Base-by-base conservation (phyloP, 2,113 vertebrate species). In the Aviceda subcristata region DNA sequence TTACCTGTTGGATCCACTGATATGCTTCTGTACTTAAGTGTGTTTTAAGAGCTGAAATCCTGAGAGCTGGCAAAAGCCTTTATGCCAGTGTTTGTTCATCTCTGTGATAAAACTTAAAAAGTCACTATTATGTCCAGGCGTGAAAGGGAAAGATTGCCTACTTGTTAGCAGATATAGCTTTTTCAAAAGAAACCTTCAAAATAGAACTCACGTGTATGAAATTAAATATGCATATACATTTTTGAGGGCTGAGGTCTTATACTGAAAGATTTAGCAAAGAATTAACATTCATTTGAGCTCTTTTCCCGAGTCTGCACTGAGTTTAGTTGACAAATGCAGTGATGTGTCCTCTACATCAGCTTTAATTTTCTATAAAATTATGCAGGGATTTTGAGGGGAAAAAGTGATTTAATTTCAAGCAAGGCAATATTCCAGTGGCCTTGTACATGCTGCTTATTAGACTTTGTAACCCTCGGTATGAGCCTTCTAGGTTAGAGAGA, bases 251-350 rank as follows among this genome's bases (percentile, higher is more conserved):
- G 39, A 91, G 7, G 5, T 57, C 30, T 48, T 53, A 48, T n/a
- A 63, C 5, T 17, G 23, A n/a, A 62, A 75, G 45, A 78, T 86
- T 80, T 57, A 71, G 6, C 27, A 56, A 89, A 72, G 7, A 84
- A 81, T 34, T 51, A 51, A 22, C 45, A 46, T 41, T 62, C 0
- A 21, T 73, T 90, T 83, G 36, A 66, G 12, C 3, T 73, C 30
- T 36, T 75, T 29, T 72, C 27, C 11, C 7, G 2, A 32, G 11
- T 46, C 39, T 0, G 0, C 20, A 7, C 9, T 36, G 4, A 23
- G 2, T 57, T 86, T 63, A 46, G 3, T 48, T 88, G 64, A 68
- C 12, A 90, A 79, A 53, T 57, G 5, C 4, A 41, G 4, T 53
- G 34, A 69, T 66, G 26, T 34, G 8, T 23, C 26, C 17, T 69